Evolutionary conservation across 2,888 invertebrate species (phyloP), one percentile per base, ranked within the genome.

Genomic region (Dexiosoma caninum): DNA sequence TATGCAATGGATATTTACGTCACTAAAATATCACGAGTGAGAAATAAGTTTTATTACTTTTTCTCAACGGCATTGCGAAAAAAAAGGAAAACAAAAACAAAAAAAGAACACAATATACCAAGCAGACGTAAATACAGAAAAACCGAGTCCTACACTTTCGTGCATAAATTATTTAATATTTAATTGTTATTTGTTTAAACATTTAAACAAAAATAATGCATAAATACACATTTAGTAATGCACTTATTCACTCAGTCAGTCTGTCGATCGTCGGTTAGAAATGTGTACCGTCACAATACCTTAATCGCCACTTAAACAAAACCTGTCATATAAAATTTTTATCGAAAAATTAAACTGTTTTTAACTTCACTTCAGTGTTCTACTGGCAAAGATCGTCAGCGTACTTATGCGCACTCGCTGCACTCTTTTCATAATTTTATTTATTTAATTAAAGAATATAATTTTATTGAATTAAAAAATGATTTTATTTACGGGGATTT

Each of bases 281-380:
- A 23, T 32, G 12, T 16, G 59, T 44, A 46, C 42, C 37, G 30
- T 30, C 64, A 40, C 27, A 51, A 27, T 27, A 27, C 14, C 67
- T 67, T 55, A 64, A 40, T 66, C 30, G 16, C 77, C 62, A 55
- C 55, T 32, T 49, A 64, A 64, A 69, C 30, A 67, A 57, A 37
- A 69, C 40, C 9, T 35, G 9, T 46, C n/a, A n/a, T n/a, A n/a
- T n/a, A n/a, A n/a, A 9, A 32, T 14, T 59, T 16, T 71, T 27
- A 23, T 23, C 49, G 14, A 12, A 66, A 66, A 30, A 14, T 66
- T 21, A 49, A 67, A 60, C 46, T 8, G n/a, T 55, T 62, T 59
- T 57, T 30, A 10, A 49, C 16, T 53, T 42, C 7, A 51, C 9
- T 37, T 55, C 16, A 49, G 46, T 66, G 1, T 72, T 16, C 6